Percentiles rank a stretch among this genome's conserved stretches.
Conservation (phyloP, 1,140 invertebrate genomes). For the Nymphalis io region DNA sequence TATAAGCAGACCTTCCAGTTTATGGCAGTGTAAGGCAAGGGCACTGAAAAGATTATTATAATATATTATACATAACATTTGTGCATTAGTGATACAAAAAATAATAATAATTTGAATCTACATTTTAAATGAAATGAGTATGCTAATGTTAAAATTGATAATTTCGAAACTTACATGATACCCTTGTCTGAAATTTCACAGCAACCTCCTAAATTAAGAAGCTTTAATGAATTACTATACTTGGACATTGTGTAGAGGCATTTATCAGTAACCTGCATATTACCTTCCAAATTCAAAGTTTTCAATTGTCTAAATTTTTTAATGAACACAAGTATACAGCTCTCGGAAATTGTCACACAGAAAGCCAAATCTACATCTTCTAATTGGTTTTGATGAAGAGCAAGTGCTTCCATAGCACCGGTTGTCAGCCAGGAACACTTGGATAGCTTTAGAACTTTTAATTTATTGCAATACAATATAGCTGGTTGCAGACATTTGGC, state of each 20-base stretch:
- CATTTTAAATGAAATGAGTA: background rate
- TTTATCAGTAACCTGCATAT: slow-evolving; percentile 80
- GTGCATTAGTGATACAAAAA: background rate
- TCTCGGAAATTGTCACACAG: slow-evolving; percentile 79
- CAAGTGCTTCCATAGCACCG: slow-evolving; percentile 81
- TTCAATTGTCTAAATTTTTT: slow-evolving; percentile 79
- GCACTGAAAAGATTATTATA: slow-evolving; percentile 66
- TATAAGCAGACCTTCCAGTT: slow-evolving; percentile 75
- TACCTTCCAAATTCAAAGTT: slow-evolving; percentile 80
- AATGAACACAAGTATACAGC: slow-evolving; percentile 81
- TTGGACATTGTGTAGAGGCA: slow-evolving; percentile 80
- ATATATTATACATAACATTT: background rate
- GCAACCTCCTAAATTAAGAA: slow-evolving; percentile 81
- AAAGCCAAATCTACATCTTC: slow-evolving; percentile 82
- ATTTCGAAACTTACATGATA: slow-evolving; percentile 71
- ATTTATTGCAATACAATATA: slow-evolving; percentile 80
- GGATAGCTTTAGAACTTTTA: slow-evolving; percentile 78
- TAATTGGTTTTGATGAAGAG: slow-evolving; percentile 79
- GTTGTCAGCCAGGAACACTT: slow-evolving; percentile 81
- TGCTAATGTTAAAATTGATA: background rate
- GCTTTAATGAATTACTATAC: slow-evolving; percentile 75
- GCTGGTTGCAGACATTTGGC: slow-evolving; percentile 81
- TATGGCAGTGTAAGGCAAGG: slow-evolving; percentile 70
- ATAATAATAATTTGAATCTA: too few relatives aligned
- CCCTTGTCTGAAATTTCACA: slow-evolving; percentile 81